Base-by-base conservation (phyloP, 2,888 invertebrate genomes). In the Tinea pellionella region DNA sequence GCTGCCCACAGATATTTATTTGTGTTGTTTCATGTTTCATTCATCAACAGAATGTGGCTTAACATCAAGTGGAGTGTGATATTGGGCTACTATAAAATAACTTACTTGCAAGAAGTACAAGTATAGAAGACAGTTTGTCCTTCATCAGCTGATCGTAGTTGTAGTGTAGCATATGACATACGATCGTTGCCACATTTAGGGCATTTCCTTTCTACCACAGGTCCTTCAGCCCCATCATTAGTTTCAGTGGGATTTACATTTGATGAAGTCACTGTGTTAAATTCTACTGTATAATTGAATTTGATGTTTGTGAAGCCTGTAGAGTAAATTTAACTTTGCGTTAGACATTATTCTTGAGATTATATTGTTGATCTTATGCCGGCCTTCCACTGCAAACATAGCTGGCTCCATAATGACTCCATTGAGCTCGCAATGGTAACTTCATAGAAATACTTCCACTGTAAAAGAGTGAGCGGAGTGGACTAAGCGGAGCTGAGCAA, bases 81-180 rank as follows among this genome's bases (percentile, higher is more conserved):
- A n/a, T n/a, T n/a, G n/a, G n/a, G n/a, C n/a, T n/a, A n/a, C n/a
- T 24, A 24, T 24, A 47, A 4, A 47, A 30, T 24, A 59, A 80
- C 92, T 77, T 88, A 93, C 93, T 93, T 93, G 93, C 99, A 99
- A 72, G 94, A 93, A 16, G 94, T 92, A 84, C 99, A 99, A 0
- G 97, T 97, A 72, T 96, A 99, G 83, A 99, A 99, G 1, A 99
- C 97, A 0, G 99, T 99, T 79, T 99, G 99, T 0, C 99, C 99
- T 92, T 99, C 99, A 90, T 99, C 99, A 16, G 98, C 99, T 0
- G 98, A 98, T 66, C 99, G 88, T 24, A 99, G 88, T 77, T 99
- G 99, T 59, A 97, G 80, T 0, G 99, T 98, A 4, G 97, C 95
- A 77, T 98, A 99, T 0, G 96, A 95, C 97, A 98, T 98, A 73